phyloP scores from a whole-genome alignment of 1,140 invertebrate genomes.

The Drosophila biarmipes region DNA sequence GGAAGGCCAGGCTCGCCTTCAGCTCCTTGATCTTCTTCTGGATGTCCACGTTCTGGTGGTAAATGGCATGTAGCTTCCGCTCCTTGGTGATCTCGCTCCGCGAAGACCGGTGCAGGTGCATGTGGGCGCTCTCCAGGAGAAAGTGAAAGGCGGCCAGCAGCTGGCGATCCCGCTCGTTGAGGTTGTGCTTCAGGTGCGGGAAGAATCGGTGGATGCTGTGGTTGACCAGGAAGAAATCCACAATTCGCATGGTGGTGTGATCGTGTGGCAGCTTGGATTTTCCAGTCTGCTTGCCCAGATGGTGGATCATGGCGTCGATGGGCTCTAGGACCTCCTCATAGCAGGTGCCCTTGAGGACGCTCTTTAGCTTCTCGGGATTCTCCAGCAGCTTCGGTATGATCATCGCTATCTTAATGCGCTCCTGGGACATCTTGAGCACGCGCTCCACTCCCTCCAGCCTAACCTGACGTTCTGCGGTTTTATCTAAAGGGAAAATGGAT shows the following conservation, averaged over 20 bases:
- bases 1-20: constrained; percentile 22
- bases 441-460: constrained; percentile 42
- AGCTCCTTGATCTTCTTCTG: constrained; percentile 25
- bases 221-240: constrained; percentile 58
- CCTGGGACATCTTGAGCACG: constrained; percentile 27
- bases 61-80: constrained; percentile 53
- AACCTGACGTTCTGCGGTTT: constrained; percentile 15
- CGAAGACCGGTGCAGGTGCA: constrained; percentile 53
- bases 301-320: constrained; percentile 27
- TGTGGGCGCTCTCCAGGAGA: constrained; percentile 39
- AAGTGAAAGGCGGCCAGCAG: constrained; percentile 49
- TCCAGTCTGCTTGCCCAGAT: constrained; percentile 22
- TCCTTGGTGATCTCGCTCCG: constrained; percentile 57
- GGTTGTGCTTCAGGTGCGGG: constrained; percentile 21
- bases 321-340: constrained; percentile 35
- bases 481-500: constrained; percentile 1
- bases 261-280: constrained; percentile 33
- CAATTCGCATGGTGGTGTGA: constrained; percentile 31
- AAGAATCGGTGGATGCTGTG: constrained; percentile 38
- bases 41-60: constrained; percentile 44
- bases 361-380: constrained; percentile 17
- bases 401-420: constrained; percentile 54
- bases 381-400: constrained; percentile 48
- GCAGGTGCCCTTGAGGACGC: constrained; percentile 4
- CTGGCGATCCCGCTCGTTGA: constrained; percentile 29